Base-by-base conservation (phyloP, 1,140 invertebrate genomes). In the Idris sp. region DNA sequence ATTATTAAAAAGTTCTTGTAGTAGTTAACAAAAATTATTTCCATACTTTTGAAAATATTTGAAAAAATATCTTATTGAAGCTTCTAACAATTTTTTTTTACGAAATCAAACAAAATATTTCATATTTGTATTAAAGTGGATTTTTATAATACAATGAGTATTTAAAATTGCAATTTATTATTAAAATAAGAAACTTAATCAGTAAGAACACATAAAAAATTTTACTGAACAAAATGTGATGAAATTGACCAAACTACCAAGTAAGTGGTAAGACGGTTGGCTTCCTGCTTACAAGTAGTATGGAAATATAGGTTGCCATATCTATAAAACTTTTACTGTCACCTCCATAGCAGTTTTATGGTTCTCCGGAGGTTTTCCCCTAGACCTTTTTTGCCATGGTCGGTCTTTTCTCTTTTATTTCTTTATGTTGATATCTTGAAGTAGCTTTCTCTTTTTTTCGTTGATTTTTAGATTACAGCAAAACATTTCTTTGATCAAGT, bases 321-420 rank as follows among this genome's bases (percentile, higher is more conserved):
- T 77, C 65, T 78, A 80, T 81, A 81, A 82, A 82, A 82, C 80
- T 81, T 82, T 82, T 82, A 82, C 74, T 81, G 80, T 81, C 81
- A 81, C 78, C 78, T 80, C 72, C 71, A 78, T 56, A 58, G 75
- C 40, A 65, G 64, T 69, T 81, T 82, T 81, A 81, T 78, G 78
- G 62, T 77, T 76, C 78, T 59, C 71, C 43, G 6, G 75, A 74
- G 81, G 41, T 33, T 51, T 68, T 35, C 41, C 22, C 16, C 68
- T 16, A n/a, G 9, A 38, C 5, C 22, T 43, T 74, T 59, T 59
- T 58, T 44, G 30, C 38, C 28, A 28, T 38, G 11, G 38, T 44
- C 35, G 22, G 64, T 53, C 43, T 46, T 68, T 74, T 73, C 67
- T 75, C 40, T 69, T 41, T 72, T 41, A 51, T 33, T 22, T 58